These are phyloP conservation scores for Capitella teleta DNA, from an alignment of 1,140 invertebrate genomes.

Conservation along the genomic window DNA sequence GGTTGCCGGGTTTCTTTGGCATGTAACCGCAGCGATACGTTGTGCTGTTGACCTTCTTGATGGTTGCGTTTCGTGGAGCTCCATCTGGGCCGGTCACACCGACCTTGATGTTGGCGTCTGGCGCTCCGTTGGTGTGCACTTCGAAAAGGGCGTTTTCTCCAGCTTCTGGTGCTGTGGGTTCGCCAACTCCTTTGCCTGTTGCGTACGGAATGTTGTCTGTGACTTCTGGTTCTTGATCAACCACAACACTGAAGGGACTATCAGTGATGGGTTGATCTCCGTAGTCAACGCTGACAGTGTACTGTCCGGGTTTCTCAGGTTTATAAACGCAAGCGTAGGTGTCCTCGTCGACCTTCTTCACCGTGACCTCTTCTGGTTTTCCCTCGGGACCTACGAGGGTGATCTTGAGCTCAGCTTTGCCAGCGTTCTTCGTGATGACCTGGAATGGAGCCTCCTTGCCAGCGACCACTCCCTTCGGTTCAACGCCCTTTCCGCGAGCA, in stretches of 20 bases:
- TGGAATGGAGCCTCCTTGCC: constrained; percentile 74
- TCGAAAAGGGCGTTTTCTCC: constrained; percentile 73
- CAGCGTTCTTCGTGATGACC: constrained; percentile 72
- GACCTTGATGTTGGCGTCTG: constrained; percentile 65
- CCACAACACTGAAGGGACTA: too few relatives aligned
- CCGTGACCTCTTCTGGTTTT: constrained; percentile 21
- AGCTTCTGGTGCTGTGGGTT: too few relatives aligned
- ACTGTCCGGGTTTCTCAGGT: constrained; percentile 81
- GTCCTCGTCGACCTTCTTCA: constrained; percentile 23
- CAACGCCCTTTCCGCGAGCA: constrained; percentile 65
- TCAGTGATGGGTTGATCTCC: constrained; percentile 36
- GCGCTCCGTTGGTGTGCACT: constrained; percentile 72
- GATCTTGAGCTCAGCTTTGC: constrained; percentile 66
- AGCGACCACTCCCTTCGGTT: constrained; percentile 69
- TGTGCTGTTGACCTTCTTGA: too few relatives aligned
- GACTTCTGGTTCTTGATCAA: too few relatives aligned
- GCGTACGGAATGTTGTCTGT: constrained; percentile 37
- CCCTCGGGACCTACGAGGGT: constrained; percentile 46
- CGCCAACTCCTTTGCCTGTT: constrained; percentile 28
- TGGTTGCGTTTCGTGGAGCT: too few relatives aligned
- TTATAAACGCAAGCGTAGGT: constrained; percentile 33
- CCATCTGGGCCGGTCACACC: too few relatives aligned
- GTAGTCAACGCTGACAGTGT: constrained; percentile 89
- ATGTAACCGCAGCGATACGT: too few relatives aligned
- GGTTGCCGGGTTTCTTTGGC: constrained; percentile 62